Base-by-base conservation (phyloP, 2,113 vertebrate species). In the Phainopepla nitens region DNA sequence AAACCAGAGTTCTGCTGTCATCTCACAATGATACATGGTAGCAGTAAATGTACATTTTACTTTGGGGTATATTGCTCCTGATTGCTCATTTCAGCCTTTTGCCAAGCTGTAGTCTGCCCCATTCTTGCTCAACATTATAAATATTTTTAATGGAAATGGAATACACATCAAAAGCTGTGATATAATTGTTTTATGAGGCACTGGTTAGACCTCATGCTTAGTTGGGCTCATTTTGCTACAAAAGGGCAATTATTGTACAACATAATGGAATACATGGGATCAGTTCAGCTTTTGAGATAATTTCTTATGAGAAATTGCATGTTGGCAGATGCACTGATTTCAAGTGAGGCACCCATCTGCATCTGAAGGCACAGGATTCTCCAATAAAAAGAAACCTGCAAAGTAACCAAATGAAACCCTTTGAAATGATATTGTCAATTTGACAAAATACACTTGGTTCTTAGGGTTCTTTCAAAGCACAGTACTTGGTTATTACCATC, bases 111-210 rank as follows among this genome's bases (percentile, higher is more conserved):
- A 83, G 44, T n/a, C 57, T 80, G 25, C 31, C 50, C 42, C 41
- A 69, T 68, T 95, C 79, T 89, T 83, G 47, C 68, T 94, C 70
- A 91, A 68, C 14, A 22, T 85, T 60, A 58, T 29, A 77, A 94
- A 73, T 92, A 93, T 50, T 92, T 94, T 81, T 70, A 73, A 78
- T 64, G 71, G 50, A 95, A 82, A 91, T 54, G 35, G 71, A 95
- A 91, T 60, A 91, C 39, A 88, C 31, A 83, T 77, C 71, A 78
- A 86, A 93, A 96, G 47, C 72, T 39, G 33, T 51, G 68, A 90
- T 91, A 80, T 65, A 82, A 76, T 23, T 93, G 70, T 85, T 96
- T 93, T 62, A 83, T 81, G 82, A 88, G 54, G 62, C 82, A 62
- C 54, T 83, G 47, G 75, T 92, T 88, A 96, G 79, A 81, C 35